phyloP scores from a whole-genome alignment of 2,888 invertebrate genomes.

The Dichetophora obliterata region DNA sequence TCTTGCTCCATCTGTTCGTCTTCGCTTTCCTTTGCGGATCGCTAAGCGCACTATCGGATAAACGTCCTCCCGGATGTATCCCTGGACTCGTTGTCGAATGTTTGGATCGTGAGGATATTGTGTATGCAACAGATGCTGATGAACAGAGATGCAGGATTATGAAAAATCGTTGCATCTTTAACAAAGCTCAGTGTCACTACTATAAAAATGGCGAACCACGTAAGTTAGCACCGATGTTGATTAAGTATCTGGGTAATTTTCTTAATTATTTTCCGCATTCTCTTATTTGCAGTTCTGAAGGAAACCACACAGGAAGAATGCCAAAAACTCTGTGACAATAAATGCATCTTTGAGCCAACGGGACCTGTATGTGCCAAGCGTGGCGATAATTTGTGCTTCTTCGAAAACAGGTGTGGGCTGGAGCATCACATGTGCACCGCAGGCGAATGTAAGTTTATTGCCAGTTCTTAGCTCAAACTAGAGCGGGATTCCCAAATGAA shows the following conservation, averaged over 20 bases:
- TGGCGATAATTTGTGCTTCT: not conserved
- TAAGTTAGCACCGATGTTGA: not conserved
- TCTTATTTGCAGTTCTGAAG: not conserved
- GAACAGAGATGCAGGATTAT: not conserved
- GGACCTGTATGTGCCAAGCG: not conserved
- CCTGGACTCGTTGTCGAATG: conserved; percentile 12
- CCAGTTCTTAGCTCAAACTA: too few species aligned
- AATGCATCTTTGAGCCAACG: not conserved
- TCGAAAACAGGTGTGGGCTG: not conserved
- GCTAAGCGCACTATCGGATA: not conserved
- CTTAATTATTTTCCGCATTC: not conserved
- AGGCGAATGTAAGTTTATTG: conserved; percentile 8
- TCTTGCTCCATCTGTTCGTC: not conserved
- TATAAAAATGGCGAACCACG: conserved; percentile 10
- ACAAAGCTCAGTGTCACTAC: not conserved
- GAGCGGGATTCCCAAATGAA: too few species aligned
- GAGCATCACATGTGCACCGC: conserved; percentile 13
- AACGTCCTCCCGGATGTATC: not conserved
- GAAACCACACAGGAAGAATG: conserved; percentile 27
- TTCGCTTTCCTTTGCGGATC: not conserved
- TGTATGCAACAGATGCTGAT: not conserved
- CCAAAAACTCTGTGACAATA: conserved; percentile 8
- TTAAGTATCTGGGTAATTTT: not conserved
- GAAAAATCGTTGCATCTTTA: conserved; percentile 4
- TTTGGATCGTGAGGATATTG: not conserved